Base-by-base conservation (phyloP, 2,113 vertebrate species). In the Saccopteryx bilineata region DNA sequence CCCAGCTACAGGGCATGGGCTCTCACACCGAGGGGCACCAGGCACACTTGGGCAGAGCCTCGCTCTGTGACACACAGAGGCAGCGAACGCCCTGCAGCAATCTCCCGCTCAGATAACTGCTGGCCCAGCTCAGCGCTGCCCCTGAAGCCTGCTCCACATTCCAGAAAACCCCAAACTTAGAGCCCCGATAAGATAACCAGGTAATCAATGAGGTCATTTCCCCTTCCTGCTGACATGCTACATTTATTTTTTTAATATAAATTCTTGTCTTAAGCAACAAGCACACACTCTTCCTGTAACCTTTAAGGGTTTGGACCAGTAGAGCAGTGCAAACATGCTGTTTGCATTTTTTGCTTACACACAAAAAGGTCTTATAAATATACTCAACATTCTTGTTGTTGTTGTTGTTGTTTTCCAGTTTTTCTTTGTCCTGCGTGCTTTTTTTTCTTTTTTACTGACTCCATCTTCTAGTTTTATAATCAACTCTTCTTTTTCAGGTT, bases 181-280 rank as follows among this genome's bases (percentile, higher is more conserved):
- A 91, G 85, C 18, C 63, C 76, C 58, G 88, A 90, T 90, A 91
- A 96, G 96, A 95, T 88, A 94, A 90, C 81, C 84, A 92, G 91
- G 93, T 95, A 85, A 94, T 94, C 91, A 90, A 95, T 46, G 71
- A 87, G 72, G 81, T 91, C 52, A 88, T 87, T 96, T 95, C 91
- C 93, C 90, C 83, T 97, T 87, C 89, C 89, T 88, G 76, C 50
- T 94, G 54, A 33, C 46, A 93, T 28, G 60, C 31, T 90, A 26
- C 65, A 61, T 89, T 96, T 87, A 83, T 74, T 92, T 93, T 93
- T 90, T 86, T 80, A 79, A 71, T 95, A 94, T 91, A 85, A 91
- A 95, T 94, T 92, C 88, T 91, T 75, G 5, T 94, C 76, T 96
- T 92, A 85, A 96, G 88, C 85, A 92, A 72, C 95, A 87, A 90